Conservation (phyloP, 2,888 invertebrate species). For the Ophonus ardosiacus region DNA sequence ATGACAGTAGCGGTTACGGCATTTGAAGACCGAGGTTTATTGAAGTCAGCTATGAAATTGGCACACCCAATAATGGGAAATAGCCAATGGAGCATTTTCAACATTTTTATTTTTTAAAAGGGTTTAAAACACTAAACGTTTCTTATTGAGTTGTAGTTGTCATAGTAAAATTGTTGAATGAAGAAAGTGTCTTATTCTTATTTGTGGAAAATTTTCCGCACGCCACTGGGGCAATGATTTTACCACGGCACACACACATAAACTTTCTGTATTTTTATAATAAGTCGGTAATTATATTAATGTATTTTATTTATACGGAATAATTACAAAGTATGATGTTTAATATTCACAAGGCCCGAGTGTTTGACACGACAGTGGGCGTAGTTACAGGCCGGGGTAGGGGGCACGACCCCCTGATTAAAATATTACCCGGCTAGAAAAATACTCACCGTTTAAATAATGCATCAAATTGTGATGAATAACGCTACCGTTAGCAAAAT, state of each 20-base stretch:
- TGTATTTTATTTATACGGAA: conserved; percentile 63
- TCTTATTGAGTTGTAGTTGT: no score
- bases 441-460: conserved; percentile 41
- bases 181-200: neutral
- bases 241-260: conserved; percentile 33
- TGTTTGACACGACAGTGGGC: conserved; percentile 61
- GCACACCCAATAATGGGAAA: no score
- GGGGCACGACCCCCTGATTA: conserved; percentile 37
- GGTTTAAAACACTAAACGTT: no score
- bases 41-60: no score
- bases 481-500: conserved; percentile 21
- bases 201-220: neutral
- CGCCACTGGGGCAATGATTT: conserved; percentile 48
- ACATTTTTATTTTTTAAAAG: no score
- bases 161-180: no score
- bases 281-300: conserved; percentile 63
- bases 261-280: conserved; percentile 56
- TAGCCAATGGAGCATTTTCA: no score
- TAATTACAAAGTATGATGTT: conserved; percentile 57
- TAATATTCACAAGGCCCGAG: conserved; percentile 60
- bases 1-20: no score
- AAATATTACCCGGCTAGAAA: conserved; percentile 54
- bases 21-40: no score
- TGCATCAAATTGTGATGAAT: conserved; percentile 55
- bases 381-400: neutral